phyloP scores from a whole-genome alignment of 2,888 invertebrate genomes.

The Rhyacophila evoluta region DNA sequence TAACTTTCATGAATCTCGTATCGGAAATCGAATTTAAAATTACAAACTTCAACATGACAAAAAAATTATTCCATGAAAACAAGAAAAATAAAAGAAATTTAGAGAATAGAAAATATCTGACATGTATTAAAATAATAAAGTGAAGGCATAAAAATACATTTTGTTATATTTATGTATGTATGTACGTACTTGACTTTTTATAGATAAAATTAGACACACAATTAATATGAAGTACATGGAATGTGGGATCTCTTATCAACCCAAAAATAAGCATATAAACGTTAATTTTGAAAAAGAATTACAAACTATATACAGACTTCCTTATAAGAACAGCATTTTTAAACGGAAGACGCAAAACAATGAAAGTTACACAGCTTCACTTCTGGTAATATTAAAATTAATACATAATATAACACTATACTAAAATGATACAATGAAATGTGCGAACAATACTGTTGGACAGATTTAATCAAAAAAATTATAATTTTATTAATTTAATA shows the following conservation, averaged over 20 bases:
- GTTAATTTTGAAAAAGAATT: slow-evolving; percentile 23
- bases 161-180: background rate
- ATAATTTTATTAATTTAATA: slow-evolving; percentile 23
- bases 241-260: slow-evolving; percentile 40
- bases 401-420: slow-evolving; percentile 4
- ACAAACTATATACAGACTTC: background rate
- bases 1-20: background rate
- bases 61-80: background rate
- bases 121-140: too few species aligned
- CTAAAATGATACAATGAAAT: slow-evolving; percentile 32
- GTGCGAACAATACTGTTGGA: slow-evolving; percentile 43
- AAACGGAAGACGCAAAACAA: background rate
- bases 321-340: background rate
- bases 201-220: slow-evolving; percentile 31
- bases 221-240: slow-evolving; percentile 41
- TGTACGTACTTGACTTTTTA: slow-evolving; percentile 11
- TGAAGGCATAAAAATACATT: background rate
- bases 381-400: slow-evolving; percentile 3
- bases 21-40: background rate
- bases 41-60: background rate
- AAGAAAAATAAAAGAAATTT: background rate
- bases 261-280: background rate
- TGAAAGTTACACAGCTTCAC: background rate
- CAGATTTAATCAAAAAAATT: slow-evolving; percentile 39
- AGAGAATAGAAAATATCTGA: background rate